Evolutionary conservation across 2,888 invertebrate genomes (phyloP), one percentile per base, ranked within the genome.

Genomic region (Pecten maximus): DNA sequence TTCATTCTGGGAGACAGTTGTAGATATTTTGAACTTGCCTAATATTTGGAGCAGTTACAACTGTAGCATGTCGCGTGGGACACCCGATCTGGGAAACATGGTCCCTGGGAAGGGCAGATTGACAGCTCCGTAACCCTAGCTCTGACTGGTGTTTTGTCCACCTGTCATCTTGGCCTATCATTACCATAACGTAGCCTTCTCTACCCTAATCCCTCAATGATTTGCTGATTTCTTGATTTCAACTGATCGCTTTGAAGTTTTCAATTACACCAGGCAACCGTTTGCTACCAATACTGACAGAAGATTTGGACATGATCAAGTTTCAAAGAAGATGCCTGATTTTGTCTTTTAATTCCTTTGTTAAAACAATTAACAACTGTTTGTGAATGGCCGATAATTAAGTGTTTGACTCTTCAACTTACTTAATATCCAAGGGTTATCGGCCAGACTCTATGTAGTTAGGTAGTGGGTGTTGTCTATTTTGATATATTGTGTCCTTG

Each of bases 201-300:
- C 74, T 15, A 16, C 35, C 74, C 74, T 35, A 74, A 74, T 35
- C 74, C 74, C 74, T 16, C 74, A 74, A 74, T 74, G 74, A 74
- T 74, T 74, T 74, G 74, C 74, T 74, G 74, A 74, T 74, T 74
- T 74, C 74, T 74, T 74, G 74, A 74, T 74, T 74, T 74, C 74
- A 35, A 74, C 74, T 74, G 74, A 74, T 74, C 74, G 35, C 74
- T 74, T 74, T 74, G 74, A 74, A 35, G 74, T 74, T 74, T 74
- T 74, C 74, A 74, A 74, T 74, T 74, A 74, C 74, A 74, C 74
- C 35, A 74, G 74, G 35, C 74, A 74, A 12, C 60, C 60, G 6
- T n/a, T 23, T 23, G 23, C n/a, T 23, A 23, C 23, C 35, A 74
- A 23, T 74, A 35, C 10, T 74, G 74, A 35, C 35, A 35, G 35